Evolutionary conservation across 2,888 invertebrate species (phyloP).

Genomic region (Andrena chrysosceles): DNA sequence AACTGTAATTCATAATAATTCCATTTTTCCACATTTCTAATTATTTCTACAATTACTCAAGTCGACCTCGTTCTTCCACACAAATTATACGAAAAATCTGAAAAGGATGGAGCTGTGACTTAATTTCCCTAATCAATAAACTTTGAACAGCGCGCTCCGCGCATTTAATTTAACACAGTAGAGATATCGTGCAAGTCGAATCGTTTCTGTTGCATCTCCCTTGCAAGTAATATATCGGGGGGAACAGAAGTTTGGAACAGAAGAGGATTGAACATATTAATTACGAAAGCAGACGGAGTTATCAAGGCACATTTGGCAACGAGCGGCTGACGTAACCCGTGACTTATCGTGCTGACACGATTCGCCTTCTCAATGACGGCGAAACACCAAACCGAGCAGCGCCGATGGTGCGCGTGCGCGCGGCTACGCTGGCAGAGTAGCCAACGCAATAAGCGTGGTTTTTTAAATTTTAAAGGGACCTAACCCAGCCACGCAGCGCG

Average conservation of each 20-base stretch:
- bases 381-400: slow-evolving; percentile 30
- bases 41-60: no score
- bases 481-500: slow-evolving; percentile 23
- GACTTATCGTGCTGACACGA: slow-evolving; percentile 48
- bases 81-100: no score
- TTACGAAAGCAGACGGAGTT: slow-evolving; percentile 45
- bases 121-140: no score
- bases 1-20: no score
- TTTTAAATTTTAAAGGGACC: slow-evolving; percentile 65
- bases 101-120: no score
- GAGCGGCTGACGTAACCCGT: slow-evolving; percentile 53
- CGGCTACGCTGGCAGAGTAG: slow-evolving; percentile 9
- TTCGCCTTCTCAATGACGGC: slow-evolving; percentile 54
- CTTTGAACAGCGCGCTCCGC: no score
- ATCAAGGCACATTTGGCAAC: slow-evolving; percentile 47
- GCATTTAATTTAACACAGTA: no score
- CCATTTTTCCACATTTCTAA: no score
- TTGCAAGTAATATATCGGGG: neutral
- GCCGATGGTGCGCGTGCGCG: neutral
- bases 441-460: slow-evolving; percentile 51
- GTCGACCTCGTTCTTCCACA: no score
- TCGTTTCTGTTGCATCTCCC: no score
- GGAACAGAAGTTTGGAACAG: neutral
- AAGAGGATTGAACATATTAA: slow-evolving; percentile 28
- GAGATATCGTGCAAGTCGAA: no score